phyloP scores from a whole-genome alignment of 2,113 vertebrate species.

The Arvicanthis niloticus region DNA sequence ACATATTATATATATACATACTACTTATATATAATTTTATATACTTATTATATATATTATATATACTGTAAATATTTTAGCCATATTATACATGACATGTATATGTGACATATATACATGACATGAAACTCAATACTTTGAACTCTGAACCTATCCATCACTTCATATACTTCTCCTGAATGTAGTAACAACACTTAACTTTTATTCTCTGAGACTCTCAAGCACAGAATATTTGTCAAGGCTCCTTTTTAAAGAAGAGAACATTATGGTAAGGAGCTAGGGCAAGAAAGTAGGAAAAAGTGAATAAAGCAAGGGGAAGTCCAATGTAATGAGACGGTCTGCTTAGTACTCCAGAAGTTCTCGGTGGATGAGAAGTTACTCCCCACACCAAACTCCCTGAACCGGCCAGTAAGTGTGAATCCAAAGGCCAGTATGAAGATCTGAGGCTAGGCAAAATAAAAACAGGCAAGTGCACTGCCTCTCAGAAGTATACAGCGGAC shows the following conservation, averaged over 20 bases:
- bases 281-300: not conserved
- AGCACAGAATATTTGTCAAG: not conserved
- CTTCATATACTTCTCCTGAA: not conserved
- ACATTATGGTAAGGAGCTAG: not conserved
- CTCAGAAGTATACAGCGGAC: not conserved
- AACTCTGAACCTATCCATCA: not conserved
- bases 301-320: slow-evolving; percentile 28
- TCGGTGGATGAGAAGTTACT: not conserved
- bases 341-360: not conserved
- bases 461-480: not conserved
- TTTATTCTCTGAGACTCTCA: not conserved
- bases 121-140: not conserved
- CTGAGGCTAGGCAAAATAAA: not conserved
- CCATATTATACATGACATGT: not conserved
- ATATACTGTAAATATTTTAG: too few species aligned
- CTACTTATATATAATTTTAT: too few species aligned
- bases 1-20: not conserved
- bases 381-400: not conserved
- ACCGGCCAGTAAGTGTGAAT: not conserved
- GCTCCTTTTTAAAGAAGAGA: slow-evolving; percentile 27
- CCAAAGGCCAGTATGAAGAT: not conserved
- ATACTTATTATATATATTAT: too few species aligned
- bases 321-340: not conserved
- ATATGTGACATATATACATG: too few species aligned
- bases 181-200: not conserved